Evolutionary conservation across 2,888 invertebrate genomes (phyloP).

Genomic region (Dolomedes plantarius): DNA sequence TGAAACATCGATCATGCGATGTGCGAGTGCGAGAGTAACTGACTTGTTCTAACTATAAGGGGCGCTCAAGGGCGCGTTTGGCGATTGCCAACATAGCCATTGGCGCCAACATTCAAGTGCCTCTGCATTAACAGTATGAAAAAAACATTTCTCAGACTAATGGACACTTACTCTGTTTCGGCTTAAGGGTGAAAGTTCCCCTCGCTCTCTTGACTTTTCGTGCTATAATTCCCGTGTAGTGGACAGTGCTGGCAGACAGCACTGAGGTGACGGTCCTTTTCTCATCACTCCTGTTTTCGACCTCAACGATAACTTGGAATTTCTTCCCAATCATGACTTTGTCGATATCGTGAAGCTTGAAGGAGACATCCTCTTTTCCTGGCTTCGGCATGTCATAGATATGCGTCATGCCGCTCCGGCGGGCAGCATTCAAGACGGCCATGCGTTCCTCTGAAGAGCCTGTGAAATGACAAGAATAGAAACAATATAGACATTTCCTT

Average conservation of each 20-base stretch:
- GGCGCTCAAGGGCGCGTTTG: too few relatives aligned
- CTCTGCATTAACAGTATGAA: too few relatives aligned
- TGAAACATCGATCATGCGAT: too few relatives aligned
- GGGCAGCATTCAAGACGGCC: slow-evolving; percentile 85
- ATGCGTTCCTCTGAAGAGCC: slow-evolving; percentile 83
- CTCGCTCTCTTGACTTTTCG: slow-evolving; percentile 84
- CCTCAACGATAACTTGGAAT: slow-evolving; percentile 83
- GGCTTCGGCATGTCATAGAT: slow-evolving; percentile 74
- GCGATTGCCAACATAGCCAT: too few relatives aligned
- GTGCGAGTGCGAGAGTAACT: too few relatives aligned
- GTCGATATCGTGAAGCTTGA: slow-evolving; percentile 83
- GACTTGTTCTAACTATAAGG: too few relatives aligned
- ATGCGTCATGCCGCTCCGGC: slow-evolving; percentile 76
- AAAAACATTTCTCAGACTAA: too few relatives aligned
- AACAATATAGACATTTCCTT: too few relatives aligned
- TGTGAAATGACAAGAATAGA: too few relatives aligned
- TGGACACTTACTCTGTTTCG: slow-evolving; percentile 79
- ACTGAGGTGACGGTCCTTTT: slow-evolving; percentile 82
- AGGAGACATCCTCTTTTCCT: slow-evolving; percentile 76
- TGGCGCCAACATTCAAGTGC: too few relatives aligned
- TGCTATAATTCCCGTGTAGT: slow-evolving; percentile 86
- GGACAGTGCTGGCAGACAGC: slow-evolving; percentile 83
- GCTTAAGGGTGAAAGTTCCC: slow-evolving; percentile 82
- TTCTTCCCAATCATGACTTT: slow-evolving; percentile 82
- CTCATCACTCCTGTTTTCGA: slow-evolving; percentile 81